A percentile compares a stretch with the other conserved stretches of the same genome.
phyloP scores from a whole-genome alignment of 2,797 vertebrate genomes.

The Pipistrellus kuhlii region DNA sequence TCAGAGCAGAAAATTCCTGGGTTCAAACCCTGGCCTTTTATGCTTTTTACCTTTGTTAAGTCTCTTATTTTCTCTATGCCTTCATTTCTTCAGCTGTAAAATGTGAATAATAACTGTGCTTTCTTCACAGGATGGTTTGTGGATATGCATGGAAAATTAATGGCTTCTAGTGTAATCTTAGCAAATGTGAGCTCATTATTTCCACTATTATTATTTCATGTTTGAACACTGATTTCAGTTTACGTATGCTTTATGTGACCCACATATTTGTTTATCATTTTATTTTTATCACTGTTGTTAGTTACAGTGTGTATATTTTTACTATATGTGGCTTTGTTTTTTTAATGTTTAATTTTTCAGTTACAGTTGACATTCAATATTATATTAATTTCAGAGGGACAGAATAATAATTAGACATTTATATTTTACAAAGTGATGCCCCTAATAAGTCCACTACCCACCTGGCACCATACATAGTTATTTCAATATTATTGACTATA shows the following conservation, averaged over 20 bases:
- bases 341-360: neutral
- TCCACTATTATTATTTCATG: neutral
- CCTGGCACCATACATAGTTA: neutral
- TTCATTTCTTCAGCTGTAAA: slow-evolving; percentile 31
- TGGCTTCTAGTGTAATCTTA: neutral
- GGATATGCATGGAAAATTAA: neutral
- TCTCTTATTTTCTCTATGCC: neutral
- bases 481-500: neutral
- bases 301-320: neutral
- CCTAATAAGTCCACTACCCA: neutral
- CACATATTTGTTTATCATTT: neutral
- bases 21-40: neutral
- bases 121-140: neutral
- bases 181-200: neutral
- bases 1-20: neutral
- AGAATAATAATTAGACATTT: neutral
- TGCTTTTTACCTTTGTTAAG: neutral
- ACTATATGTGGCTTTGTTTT: neutral
- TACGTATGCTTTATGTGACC: neutral
- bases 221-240: neutral
- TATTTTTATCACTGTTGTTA: neutral
- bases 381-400: neutral
- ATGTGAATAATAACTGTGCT: neutral
- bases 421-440: neutral
- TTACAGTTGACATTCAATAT: neutral